A percentile compares a stretch with the other conserved stretches of the same genome.
These are phyloP conservation scores for Azorinus chamasolen DNA, from an alignment of 2,888 invertebrate genomes.

Conservation along the genomic window DNA sequence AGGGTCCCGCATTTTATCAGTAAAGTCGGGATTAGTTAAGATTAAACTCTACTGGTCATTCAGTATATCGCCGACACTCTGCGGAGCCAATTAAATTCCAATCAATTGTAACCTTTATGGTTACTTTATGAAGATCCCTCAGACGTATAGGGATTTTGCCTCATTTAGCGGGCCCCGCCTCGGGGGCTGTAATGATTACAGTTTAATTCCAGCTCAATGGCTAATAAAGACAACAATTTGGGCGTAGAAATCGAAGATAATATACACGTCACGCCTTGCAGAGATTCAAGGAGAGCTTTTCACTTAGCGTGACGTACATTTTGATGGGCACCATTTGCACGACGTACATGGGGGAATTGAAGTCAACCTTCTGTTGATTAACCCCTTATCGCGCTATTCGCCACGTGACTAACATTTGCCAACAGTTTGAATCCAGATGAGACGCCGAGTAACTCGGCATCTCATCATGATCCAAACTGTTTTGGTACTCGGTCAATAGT, in stretches of 20 bases:
- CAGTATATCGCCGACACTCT: conserved; percentile 28
- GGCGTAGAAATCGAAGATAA: conserved; percentile 59
- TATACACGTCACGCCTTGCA: conserved; percentile 57
- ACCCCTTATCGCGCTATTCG: neutral
- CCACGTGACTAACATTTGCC: too few relatives aligned
- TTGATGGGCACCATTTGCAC: conserved; percentile 44
- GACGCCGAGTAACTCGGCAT: too few relatives aligned
- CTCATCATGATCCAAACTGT: too few relatives aligned
- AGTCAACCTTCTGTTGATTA: neutral
- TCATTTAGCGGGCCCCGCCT: conserved; percentile 47
- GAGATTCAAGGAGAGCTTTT: conserved; percentile 42
- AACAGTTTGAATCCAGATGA: too few relatives aligned
- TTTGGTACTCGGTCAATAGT: too few relatives aligned
- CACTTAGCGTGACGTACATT: conserved; percentile 39
- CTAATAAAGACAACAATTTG: conserved; percentile 56
- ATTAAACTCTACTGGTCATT: conserved; percentile 2
- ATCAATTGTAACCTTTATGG: conserved; percentile 55
- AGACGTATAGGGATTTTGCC: conserved; percentile 7
- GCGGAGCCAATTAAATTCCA: conserved; percentile 56
- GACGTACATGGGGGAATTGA: conserved; percentile 1
- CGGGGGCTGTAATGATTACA: conserved; percentile 55
- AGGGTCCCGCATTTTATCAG: conserved; percentile 26
- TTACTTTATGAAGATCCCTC: conserved; percentile 5
- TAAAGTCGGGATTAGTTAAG: conserved; percentile 1
- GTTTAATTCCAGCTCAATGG: conserved; percentile 57